These are phyloP conservation scores for Channa maculata DNA, from an alignment of 2,113 vertebrate genomes.

Conservation along the genomic window DNA sequence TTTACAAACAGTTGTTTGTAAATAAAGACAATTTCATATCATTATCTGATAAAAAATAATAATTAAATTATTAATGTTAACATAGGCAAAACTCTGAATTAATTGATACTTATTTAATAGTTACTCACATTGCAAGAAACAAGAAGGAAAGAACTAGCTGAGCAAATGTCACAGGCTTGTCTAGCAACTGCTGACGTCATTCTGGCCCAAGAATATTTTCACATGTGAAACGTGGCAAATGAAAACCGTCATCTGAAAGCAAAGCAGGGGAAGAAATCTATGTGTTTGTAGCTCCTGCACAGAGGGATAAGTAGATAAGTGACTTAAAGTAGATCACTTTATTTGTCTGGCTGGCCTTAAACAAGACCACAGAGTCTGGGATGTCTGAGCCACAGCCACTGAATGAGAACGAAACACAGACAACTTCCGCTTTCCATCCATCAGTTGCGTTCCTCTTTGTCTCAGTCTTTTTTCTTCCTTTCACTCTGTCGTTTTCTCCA, in stretches of 20 bases:
- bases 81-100: neutral
- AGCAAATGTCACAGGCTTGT: constrained; percentile 15
- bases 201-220: constrained; percentile 35
- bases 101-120: too few relatives aligned
- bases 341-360: constrained; percentile 78
- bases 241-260: too few relatives aligned
- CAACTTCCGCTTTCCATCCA: constrained; percentile 84
- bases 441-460: constrained; percentile 54
- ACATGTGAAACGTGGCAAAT: too few relatives aligned
- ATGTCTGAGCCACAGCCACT: constrained; percentile 66
- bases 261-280: constrained; percentile 20
- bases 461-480: constrained; percentile 65
- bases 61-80: neutral
- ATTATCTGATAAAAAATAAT: neutral
- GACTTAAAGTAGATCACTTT: constrained; percentile 69
- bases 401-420: constrained; percentile 74
- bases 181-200: constrained; percentile 27
- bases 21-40: neutral
- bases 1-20: neutral
- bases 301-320: constrained; percentile 66
- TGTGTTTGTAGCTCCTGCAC: constrained; percentile 24
- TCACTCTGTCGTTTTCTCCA: constrained; percentile 60
- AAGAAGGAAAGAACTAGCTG: constrained; percentile 1
- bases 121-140: neutral
- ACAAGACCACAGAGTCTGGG: constrained; percentile 75